Evolutionary conservation across 2,797 vertebrate species (phyloP), one percentile per base, ranked within the genome.

Genomic region (Chaetophractus vellerosus): DNA sequence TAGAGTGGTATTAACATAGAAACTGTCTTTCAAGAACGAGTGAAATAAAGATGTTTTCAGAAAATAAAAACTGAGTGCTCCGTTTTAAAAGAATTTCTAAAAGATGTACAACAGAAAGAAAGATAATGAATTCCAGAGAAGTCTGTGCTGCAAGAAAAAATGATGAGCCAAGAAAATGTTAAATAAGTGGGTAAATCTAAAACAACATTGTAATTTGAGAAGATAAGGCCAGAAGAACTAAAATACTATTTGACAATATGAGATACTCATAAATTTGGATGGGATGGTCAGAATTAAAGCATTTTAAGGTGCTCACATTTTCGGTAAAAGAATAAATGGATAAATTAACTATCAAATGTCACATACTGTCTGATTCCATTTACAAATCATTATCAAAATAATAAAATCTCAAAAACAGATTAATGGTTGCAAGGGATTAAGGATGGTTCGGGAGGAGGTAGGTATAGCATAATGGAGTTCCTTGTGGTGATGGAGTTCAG

Each of bases 31-130:
- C 12, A 64, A 45, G 41, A 79, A 45, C 55, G 1, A 91, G 61
- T 66, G 45, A 85, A 78, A 36, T 59, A 48, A 48, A 68, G 33
- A 33, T 28, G 38, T 50, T 92, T 90, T 64, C 64, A 94, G 88
- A 90, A 80, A 63, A 83, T 52, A 84, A 82, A 88, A 66, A 75
- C 19, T 75, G 19, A 41, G 10, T 50, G 4, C 24, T 1, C 23
- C 10, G 36, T 59, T 88, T n/a, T 21, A 69, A 69, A 75, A 3
- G 31, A 83, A 76, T 69, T 75, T 52, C 15, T 61, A 38, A 68
- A 48, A 14, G 41, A 83, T 69, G 16, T 69, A 69, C 26, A 41
- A 26, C 5, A 50, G 59, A 76, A 50, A 78, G 26, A 68, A 33
- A 21, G 57, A 59, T 5, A 66, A 24, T 50, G 50, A 66, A 31